Evolutionary conservation across 2,113 vertebrate species (phyloP).

Genomic region (Alces alces): DNA sequence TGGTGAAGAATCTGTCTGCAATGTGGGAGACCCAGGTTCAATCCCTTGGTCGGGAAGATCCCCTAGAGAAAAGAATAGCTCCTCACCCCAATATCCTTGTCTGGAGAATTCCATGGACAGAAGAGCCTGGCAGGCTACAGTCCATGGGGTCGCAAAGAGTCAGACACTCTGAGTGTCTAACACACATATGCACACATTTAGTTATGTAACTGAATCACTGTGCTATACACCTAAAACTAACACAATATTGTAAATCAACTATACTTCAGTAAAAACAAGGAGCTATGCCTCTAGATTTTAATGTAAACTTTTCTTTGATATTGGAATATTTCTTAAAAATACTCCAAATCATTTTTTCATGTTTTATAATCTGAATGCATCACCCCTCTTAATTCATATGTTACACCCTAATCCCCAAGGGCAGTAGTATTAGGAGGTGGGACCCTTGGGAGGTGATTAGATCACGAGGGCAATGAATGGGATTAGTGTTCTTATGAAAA

Average conservation of each 20-base stretch:
- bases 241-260: neutral
- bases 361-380: neutral
- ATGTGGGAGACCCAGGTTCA: neutral
- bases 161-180: neutral
- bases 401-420: neutral
- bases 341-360: neutral
- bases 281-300: neutral
- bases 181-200: neutral
- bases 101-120: neutral
- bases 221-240: neutral
- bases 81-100: neutral
- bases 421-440: neutral
- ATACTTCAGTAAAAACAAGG: neutral
- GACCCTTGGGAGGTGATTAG: neutral
- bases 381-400: neutral
- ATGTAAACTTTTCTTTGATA: neutral
- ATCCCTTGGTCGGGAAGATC: neutral
- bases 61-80: neutral
- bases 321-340: neutral
- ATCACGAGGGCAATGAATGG: neutral
- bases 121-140: neutral
- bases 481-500: neutral
- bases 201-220: neutral
- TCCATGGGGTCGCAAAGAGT: rapidly evolving
- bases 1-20: neutral